A percentile compares a stretch with the other conserved stretches of the same genome.
Conservation (phyloP, 2,113 vertebrate genomes). For the Procavia capensis region DNA sequence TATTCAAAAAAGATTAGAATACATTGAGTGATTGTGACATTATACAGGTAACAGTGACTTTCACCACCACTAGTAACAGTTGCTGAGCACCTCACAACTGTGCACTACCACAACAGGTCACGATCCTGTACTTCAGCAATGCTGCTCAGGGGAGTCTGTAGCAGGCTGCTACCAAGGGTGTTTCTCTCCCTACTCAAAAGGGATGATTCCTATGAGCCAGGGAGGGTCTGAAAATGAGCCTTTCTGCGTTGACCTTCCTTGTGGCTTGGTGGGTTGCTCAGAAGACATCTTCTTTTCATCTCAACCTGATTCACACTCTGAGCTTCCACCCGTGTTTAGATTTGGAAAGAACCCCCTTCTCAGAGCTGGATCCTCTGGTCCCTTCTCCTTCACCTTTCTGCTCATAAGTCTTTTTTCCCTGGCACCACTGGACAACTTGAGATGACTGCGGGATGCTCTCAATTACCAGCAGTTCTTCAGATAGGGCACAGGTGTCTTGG, state of each 20-base stretch:
- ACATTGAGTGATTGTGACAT: accelerated
- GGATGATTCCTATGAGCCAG: background rate
- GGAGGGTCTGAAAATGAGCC: background rate
- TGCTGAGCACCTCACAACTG: too few relatives aligned
- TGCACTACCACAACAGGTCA: accelerated
- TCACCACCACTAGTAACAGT: too few relatives aligned
- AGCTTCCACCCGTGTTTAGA: background rate
- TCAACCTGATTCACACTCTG: background rate
- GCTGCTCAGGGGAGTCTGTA: background rate
- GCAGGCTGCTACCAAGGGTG: background rate
- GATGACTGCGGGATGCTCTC: accelerated
- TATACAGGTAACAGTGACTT: too few relatives aligned
- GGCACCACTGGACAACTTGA: background rate
- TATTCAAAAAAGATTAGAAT: background rate
- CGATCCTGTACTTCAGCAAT: accelerated
- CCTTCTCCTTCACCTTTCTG: background rate
- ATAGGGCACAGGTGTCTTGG: background rate
- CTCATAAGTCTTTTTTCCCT: background rate
- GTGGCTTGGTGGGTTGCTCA: background rate
- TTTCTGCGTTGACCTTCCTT: background rate
- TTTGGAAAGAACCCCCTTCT: background rate
- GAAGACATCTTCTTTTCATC: accelerated
- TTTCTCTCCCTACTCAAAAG: background rate
- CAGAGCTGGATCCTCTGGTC: background rate
- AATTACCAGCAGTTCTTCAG: background rate